Conservation (phyloP, 30 jellyfish, hydroid and myxozoan species). For the Cassiopea xamachana region DNA sequence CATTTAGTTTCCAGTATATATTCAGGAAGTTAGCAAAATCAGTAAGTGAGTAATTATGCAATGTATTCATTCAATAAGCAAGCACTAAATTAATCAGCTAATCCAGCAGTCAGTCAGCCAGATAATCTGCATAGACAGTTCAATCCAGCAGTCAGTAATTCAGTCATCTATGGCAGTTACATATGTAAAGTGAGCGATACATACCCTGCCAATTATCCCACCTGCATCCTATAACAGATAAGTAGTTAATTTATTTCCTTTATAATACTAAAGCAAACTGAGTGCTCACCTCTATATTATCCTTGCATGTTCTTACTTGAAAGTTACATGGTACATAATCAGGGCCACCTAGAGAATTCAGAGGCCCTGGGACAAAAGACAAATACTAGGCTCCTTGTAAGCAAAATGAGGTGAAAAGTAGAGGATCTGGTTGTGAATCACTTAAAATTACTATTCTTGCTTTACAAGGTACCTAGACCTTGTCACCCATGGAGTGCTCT, state of each 20-base stretch:
- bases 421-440: neutral
- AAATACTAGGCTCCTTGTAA: neutral
- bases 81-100: too few relatives aligned
- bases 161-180: neutral
- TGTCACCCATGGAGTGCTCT: neutral
- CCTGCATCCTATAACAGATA: slow-evolving; percentile 87
- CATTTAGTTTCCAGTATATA: too few relatives aligned
- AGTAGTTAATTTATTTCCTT: neutral
- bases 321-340: neutral
- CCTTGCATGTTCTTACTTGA: neutral
- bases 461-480: too few relatives aligned
- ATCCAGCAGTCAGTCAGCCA: too few relatives aligned
- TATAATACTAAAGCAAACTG: too few relatives aligned
- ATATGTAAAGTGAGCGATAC: neutral
- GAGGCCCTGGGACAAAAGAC: too few relatives aligned
- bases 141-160: neutral
- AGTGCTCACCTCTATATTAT: neutral
- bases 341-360: too few relatives aligned
- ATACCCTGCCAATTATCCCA: slow-evolving; percentile 91
- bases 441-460: too few relatives aligned
- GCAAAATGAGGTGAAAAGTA: neutral
- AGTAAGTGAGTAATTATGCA: too few relatives aligned
- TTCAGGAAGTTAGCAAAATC: too few relatives aligned
- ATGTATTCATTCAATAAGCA: too few relatives aligned
- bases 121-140: too few relatives aligned